These are phyloP conservation scores for Garrulus glandarius DNA, from an alignment of 2,797 vertebrate species.

Conservation along the genomic window DNA sequence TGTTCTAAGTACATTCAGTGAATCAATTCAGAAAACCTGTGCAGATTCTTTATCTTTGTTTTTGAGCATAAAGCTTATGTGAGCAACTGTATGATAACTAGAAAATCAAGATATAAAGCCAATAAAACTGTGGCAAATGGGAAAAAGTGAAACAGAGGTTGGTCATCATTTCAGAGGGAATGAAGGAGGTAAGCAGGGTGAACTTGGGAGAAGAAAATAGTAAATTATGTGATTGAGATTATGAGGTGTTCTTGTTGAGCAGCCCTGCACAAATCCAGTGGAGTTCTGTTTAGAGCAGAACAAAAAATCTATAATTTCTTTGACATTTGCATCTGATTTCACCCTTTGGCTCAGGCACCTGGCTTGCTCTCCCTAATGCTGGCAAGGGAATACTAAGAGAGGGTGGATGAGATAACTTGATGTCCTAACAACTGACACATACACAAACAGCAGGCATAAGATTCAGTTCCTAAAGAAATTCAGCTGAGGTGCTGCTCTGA, in stretches of 20 bases:
- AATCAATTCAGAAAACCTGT: background rate
- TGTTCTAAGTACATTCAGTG: background rate
- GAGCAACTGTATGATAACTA: background rate
- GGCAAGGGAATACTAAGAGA: background rate
- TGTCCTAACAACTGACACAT: background rate
- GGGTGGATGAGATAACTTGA: background rate
- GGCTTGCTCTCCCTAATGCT: background rate
- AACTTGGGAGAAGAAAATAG: background rate
- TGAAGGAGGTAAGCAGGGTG: background rate
- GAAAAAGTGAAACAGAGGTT: background rate
- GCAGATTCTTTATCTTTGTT: rapidly evolving
- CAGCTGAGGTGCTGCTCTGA: background rate
- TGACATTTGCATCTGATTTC: background rate
- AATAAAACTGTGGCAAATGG: background rate
- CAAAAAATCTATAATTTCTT: background rate
- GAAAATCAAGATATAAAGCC: background rate
- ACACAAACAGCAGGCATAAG: background rate
- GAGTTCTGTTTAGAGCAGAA: background rate
- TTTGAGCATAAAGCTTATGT: background rate
- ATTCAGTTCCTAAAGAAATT: background rate
- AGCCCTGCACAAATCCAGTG: background rate
- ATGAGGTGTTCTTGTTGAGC: background rate
- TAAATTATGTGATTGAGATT: background rate
- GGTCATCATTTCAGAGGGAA: background rate
- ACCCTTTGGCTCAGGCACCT: background rate